These are phyloP conservation scores for Etheostoma spectabile DNA, from an alignment of 2,113 vertebrate species.

Conservation along the genomic window DNA sequence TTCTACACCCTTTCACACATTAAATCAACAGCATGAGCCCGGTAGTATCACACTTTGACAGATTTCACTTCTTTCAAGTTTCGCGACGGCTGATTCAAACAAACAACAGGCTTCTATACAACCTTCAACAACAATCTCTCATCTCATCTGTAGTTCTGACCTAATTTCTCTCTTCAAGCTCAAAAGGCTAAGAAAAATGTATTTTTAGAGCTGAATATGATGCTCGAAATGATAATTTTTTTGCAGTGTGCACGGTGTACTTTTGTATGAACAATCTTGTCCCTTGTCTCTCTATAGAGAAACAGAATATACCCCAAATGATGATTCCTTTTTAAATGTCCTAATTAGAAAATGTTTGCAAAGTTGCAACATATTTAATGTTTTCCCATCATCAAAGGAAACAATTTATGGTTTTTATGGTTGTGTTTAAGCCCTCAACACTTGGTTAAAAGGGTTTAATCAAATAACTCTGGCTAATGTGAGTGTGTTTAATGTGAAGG, in stretches of 20 bases:
- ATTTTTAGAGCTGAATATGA: not conserved
- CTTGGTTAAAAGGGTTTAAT: not conserved
- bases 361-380: not conserved
- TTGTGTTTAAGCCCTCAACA: not conserved
- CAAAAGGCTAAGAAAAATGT: not conserved
- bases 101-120: constrained; percentile 13
- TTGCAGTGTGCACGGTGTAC: not conserved
- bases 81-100: not conserved
- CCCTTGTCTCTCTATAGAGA: not conserved
- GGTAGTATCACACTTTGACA: constrained; percentile 36
- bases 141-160: not conserved
- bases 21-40: constrained; percentile 35
- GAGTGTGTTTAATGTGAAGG: not conserved
- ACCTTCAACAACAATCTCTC: not conserved
- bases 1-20: constrained; percentile 47
- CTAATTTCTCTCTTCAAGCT: not conserved
- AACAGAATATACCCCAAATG: not conserved
- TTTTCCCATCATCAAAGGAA: not conserved
- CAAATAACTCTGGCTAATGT: not conserved
- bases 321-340: not conserved
- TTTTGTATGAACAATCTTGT: not conserved
- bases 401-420: not conserved
- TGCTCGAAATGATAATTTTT: not conserved
- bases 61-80: constrained; percentile 22
- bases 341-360: not conserved